A percentile compares a stretch with the other conserved stretches of the same genome.
Conservation (phyloP, 2,797 vertebrate species). For the Hypotaenidia okinawae region DNA sequence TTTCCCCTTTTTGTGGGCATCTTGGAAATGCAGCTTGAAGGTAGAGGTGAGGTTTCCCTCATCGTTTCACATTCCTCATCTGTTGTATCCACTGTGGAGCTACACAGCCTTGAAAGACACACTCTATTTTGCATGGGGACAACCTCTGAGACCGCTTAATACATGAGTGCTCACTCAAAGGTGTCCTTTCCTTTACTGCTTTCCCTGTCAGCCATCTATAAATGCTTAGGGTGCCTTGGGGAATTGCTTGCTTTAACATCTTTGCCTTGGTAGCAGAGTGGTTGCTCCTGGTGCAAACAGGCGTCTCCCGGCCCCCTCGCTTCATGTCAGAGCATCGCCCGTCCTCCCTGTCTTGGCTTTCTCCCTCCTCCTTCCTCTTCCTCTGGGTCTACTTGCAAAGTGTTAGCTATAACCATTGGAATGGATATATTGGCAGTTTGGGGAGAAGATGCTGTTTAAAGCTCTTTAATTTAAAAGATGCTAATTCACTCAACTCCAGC, state of each 20-base stretch:
- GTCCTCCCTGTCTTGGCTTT: neutral
- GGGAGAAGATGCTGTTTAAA: conserved; percentile 38
- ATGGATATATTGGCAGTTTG: conserved; percentile 24
- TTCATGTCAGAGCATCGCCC: rapidly evolving
- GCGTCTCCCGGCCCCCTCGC: neutral
- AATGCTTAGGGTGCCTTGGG: conserved; percentile 41
- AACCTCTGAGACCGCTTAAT: conserved; percentile 4
- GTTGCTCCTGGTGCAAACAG: neutral
- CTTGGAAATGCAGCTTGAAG: neutral
- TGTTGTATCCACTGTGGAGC: neutral
- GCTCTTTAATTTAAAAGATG: conserved; percentile 60
- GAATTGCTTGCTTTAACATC: conserved; percentile 3
- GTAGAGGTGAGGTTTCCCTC: neutral
- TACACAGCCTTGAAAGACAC: neutral
- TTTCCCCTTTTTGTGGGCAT: neutral
- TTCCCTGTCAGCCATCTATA: conserved; percentile 50
- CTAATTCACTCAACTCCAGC: neutral
- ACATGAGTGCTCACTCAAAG: conserved; percentile 52
- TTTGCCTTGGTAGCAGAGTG: neutral
- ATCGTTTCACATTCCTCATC: neutral
- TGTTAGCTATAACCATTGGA: neutral
- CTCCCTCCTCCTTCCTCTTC: conserved; percentile 1
- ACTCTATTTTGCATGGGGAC: neutral
- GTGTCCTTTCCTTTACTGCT: conserved; percentile 66
- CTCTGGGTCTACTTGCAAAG: conserved; percentile 32